These are phyloP conservation scores for Acleris sparsana DNA, from an alignment of 2,888 invertebrate genomes.

Conservation along the genomic window DNA sequence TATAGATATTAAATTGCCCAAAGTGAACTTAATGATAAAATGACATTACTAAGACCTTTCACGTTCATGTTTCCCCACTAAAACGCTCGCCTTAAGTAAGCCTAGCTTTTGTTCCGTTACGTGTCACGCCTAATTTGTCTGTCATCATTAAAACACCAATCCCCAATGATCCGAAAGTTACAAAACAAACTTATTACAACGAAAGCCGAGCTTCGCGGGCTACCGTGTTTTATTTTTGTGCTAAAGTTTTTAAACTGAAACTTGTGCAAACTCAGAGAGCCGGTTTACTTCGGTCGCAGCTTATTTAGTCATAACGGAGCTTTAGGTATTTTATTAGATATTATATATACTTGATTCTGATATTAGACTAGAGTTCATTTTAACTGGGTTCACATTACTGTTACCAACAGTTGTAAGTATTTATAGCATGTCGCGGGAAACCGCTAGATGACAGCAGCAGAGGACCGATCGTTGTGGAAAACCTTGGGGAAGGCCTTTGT, in stretches of 20 bases:
- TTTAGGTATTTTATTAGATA: slow-evolving; percentile 20
- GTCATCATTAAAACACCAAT: slow-evolving; percentile 18
- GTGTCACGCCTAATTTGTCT: slow-evolving; percentile 6
- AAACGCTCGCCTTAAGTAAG: no score
- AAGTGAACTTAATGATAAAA: no score
- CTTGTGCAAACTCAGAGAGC: slow-evolving; percentile 41
- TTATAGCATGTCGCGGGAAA: no score
- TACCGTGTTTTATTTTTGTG: slow-evolving; percentile 24
- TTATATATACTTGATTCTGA: slow-evolving; percentile 9
- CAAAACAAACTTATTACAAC: slow-evolving; percentile 25
- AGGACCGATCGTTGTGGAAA: no score
- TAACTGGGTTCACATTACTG: neutral
- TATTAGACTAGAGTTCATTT: slow-evolving; percentile 11
- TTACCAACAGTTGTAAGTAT: no score
- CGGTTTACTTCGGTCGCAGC: slow-evolving; percentile 32
- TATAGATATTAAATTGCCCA: no score
- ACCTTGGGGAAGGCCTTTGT: no score
- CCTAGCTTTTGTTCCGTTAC: no score
- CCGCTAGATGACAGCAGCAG: no score
- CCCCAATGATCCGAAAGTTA: slow-evolving; percentile 1
- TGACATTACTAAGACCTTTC: no score
- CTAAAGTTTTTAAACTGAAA: slow-evolving; percentile 39
- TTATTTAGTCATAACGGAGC: slow-evolving; percentile 28
- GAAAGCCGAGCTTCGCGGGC: slow-evolving; percentile 15
- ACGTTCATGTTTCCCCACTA: no score